Conservation (phyloP, 2,113 vertebrate species). For the Tonatia bakeri region DNA sequence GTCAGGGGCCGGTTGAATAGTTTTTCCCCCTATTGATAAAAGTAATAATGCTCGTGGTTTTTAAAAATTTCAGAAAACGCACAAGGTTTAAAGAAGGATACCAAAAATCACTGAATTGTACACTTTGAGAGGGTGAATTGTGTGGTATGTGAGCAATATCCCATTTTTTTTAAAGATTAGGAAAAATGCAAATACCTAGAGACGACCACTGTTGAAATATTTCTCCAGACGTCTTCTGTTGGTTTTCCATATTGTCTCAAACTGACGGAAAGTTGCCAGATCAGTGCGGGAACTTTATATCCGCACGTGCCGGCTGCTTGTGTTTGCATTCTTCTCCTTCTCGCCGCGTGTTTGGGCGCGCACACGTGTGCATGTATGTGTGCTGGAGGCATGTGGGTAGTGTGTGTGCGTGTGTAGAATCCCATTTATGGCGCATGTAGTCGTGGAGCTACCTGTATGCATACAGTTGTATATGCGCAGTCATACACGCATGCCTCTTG, state of each 20-base stretch:
- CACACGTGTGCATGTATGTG: fast-evolving
- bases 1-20: background rate
- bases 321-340: too few species aligned
- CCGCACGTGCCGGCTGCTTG: too few species aligned
- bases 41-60: background rate
- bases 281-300: background rate
- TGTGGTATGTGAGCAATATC: background rate
- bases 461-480: fast-evolving
- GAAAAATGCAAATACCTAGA: too few species aligned
- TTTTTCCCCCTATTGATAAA: background rate
- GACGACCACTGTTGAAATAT: background rate
- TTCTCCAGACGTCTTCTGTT: background rate
- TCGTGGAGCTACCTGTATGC: background rate
- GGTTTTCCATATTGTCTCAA: background rate
- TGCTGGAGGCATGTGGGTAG: too few species aligned
- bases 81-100: background rate
- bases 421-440: fast-evolving
- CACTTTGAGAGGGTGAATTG: background rate
- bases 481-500: background rate
- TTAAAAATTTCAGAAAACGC: background rate
- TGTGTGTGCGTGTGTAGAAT: background rate
- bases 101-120: background rate
- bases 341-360: background rate
- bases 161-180: background rate
- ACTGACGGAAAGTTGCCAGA: background rate